These are phyloP conservation scores for Heliconius ethilla DNA, from an alignment of 2,888 invertebrate genomes.

Conservation along the genomic window DNA sequence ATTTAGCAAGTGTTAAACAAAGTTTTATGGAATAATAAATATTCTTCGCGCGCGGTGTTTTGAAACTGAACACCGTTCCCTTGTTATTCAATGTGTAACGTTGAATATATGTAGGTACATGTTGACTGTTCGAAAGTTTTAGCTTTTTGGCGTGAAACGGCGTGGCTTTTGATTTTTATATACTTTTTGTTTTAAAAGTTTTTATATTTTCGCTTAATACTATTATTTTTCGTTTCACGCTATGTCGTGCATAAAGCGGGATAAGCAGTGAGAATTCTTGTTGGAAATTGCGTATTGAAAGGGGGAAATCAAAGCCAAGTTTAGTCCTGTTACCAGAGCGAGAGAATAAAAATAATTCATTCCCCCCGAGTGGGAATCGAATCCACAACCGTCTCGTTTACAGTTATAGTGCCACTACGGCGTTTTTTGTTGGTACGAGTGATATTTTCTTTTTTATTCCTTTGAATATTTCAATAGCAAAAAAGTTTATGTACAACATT, in stretches of 20 bases:
- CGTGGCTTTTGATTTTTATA: background rate
- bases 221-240: background rate
- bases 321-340: background rate
- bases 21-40: slow-evolving; percentile 28
- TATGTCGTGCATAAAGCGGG: background rate
- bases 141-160: background rate
- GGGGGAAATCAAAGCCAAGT: no score
- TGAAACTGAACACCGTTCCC: slow-evolving; percentile 19
- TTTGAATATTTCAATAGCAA: background rate
- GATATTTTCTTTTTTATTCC: background rate
- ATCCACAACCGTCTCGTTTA: background rate
- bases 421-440: no score
- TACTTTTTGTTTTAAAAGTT: background rate
- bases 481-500: background rate
- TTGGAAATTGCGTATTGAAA: no score
- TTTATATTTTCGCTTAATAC: background rate
- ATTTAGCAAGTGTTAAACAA: slow-evolving; percentile 13
- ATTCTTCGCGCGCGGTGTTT: slow-evolving; percentile 22
- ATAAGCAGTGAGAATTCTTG: background rate
- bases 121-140: slow-evolving; percentile 4
- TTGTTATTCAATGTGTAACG: slow-evolving; percentile 17
- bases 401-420: no score
- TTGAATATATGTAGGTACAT: background rate
- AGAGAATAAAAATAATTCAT: background rate
- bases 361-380: background rate